phyloP scores from a whole-genome alignment of 2,113 vertebrate species.

The Pelecanus crispus region DNA sequence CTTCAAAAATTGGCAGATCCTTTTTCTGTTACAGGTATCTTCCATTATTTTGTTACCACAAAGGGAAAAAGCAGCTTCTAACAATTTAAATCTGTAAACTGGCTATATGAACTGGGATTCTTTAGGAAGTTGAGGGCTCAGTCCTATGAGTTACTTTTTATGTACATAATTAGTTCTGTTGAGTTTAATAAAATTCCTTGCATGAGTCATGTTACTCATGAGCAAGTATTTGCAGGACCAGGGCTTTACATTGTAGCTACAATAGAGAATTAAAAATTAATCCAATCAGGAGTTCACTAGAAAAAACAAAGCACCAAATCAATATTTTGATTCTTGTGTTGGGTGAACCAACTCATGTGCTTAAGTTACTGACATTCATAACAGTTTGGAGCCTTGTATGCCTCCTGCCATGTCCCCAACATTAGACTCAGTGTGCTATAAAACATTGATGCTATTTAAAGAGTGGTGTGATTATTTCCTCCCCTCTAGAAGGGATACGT shows the following conservation, averaged over 20 bases:
- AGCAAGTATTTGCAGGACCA: not conserved
- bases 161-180: not conserved
- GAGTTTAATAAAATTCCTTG: not conserved
- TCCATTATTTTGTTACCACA: not conserved
- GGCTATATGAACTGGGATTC: not conserved
- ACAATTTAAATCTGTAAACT: not conserved
- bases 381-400: not conserved
- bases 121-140: not conserved
- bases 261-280: not conserved
- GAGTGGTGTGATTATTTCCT: not conserved
- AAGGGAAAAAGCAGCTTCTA: not conserved
- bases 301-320: not conserved
- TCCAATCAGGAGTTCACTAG: not conserved
- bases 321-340: not conserved
- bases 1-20: not conserved
- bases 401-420: not conserved
- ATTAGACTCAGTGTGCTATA: not conserved
- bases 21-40: not conserved
- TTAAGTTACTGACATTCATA: not conserved
- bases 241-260: not conserved
- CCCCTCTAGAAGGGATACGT: not conserved
- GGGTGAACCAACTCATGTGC: not conserved
- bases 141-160: not conserved
- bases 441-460: constrained; percentile 4
- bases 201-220: not conserved